Evolutionary conservation across 2,797 vertebrate genomes (phyloP).

Genomic region (Peromyscus eremicus): DNA sequence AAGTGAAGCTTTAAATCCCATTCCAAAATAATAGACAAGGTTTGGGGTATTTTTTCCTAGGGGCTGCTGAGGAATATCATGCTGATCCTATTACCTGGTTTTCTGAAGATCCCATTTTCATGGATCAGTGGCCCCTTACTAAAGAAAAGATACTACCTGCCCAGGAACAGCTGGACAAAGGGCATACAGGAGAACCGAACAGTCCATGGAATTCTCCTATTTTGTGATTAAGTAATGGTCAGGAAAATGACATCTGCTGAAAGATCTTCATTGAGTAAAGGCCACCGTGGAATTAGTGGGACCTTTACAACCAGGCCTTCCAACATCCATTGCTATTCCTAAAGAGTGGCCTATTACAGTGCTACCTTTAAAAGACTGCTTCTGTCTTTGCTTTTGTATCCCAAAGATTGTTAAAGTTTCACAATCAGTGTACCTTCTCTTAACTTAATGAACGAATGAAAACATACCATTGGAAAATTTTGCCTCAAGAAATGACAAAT

Average conservation of each 20-base stretch:
- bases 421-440: too few species aligned
- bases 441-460: too few species aligned
- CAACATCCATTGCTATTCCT: too few species aligned
- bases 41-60: not conserved
- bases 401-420: too few species aligned
- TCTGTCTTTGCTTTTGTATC: too few species aligned
- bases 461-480: too few species aligned
- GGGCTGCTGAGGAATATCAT: not conserved
- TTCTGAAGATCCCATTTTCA: not conserved
- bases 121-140: not conserved
- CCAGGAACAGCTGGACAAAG: not conserved
- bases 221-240: not conserved
- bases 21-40: not conserved
- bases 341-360: too few species aligned
- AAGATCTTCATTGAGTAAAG: too few species aligned
- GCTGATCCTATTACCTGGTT: not conserved
- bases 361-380: too few species aligned
- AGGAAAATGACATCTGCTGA: not conserved
- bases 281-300: too few species aligned
- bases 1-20: not conserved
- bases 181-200: not conserved
- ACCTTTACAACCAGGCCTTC: too few species aligned
- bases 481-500: too few species aligned
- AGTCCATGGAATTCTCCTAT: not conserved
- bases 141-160: not conserved